Percentiles rank a stretch among this genome's conserved stretches.
Conservation (phyloP, 2,888 invertebrate species). For the Frankliniella fusca region DNA sequence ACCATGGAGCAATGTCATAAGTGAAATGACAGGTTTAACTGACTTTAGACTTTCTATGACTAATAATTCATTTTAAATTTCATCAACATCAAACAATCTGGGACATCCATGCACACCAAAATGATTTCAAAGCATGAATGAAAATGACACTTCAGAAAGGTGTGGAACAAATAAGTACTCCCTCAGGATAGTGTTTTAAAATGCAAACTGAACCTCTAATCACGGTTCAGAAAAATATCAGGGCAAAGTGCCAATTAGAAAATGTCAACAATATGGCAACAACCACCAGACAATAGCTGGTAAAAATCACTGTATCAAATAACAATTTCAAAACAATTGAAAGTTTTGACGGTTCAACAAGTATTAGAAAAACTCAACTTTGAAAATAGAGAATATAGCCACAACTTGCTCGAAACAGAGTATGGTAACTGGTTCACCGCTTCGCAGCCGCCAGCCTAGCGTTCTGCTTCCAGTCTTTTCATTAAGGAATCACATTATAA, state of each 20-base stretch:
- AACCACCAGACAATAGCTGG: constrained; percentile 11
- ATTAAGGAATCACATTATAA: constrained; percentile 18
- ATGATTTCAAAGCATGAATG: background rate
- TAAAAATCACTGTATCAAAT: constrained; percentile 18
- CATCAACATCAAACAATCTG: background rate
- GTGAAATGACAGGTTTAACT: background rate
- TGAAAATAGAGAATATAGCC: constrained; percentile 20
- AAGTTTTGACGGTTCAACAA: background rate
- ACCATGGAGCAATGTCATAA: constrained; percentile 16
- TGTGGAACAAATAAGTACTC: background rate
- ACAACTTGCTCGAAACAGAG: constrained; percentile 22
- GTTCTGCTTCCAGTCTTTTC: constrained; percentile 26
- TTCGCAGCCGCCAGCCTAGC: constrained; percentile 21
- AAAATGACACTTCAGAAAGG: background rate
- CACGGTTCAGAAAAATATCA: constrained; percentile 18
- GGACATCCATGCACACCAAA: constrained; percentile 12
- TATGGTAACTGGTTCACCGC: constrained; percentile 26
- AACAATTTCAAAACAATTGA: constrained; percentile 19
- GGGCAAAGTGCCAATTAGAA: background rate
- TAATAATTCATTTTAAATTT: background rate
- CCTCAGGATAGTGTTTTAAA: constrained; percentile 19
- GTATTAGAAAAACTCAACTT: constrained; percentile 23
- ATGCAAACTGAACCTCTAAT: constrained; percentile 9
- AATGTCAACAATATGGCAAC: constrained; percentile 26
- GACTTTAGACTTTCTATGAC: background rate